A percentile compares a stretch with the other conserved stretches of the same genome.
Conservation (phyloP, 2,888 invertebrate genomes). For the Linyphia triangularis region DNA sequence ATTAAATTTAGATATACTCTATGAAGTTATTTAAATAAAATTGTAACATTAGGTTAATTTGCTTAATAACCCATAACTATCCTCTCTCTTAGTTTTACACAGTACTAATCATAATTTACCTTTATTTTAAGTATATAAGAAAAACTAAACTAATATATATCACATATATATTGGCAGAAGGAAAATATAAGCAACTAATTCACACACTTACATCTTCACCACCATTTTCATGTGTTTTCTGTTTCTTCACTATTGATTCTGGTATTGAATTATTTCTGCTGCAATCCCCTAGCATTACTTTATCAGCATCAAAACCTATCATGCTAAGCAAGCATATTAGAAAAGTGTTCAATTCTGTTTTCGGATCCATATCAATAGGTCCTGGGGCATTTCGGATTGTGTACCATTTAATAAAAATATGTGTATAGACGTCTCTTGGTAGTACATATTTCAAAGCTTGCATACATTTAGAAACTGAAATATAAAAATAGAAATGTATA, state of each 20-base stretch:
- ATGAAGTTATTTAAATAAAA: too few species aligned
- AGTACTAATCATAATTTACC: not conserved
- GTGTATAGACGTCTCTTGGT: constrained; percentile 87
- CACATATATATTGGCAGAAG: not conserved
- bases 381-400: constrained; percentile 92
- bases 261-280: constrained; percentile 81
- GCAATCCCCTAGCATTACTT: constrained; percentile 81
- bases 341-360: constrained; percentile 91
- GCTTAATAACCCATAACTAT: too few species aligned
- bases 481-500: too few species aligned
- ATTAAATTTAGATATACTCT: too few species aligned
- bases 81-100: not conserved
- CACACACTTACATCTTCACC: constrained; percentile 83
- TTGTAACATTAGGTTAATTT: too few species aligned
- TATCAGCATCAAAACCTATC: constrained; percentile 87
- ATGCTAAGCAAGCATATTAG: constrained; percentile 83
- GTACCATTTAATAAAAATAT: constrained; percentile 91
- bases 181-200: not conserved
- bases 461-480: constrained; percentile 85
- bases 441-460: constrained; percentile 87
- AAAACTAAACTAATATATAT: not conserved
- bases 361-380: constrained; percentile 86
- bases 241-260: constrained; percentile 86
- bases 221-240: constrained; percentile 88
- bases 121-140: not conserved